Base-by-base conservation (phyloP, 2,888 invertebrate species). In the Scelioninae gen. 1 region DNA sequence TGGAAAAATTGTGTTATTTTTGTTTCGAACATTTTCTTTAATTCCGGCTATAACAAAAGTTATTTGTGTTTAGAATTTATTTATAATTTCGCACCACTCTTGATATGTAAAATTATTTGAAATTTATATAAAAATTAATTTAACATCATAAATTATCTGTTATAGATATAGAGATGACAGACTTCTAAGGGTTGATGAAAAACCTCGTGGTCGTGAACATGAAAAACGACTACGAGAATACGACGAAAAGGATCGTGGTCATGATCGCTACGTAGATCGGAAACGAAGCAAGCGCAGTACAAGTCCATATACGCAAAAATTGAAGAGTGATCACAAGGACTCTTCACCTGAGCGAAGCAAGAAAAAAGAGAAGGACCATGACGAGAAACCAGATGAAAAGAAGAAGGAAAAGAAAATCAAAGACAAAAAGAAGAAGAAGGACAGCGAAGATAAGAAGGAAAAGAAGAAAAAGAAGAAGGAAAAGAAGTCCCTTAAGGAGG, bases 341-440 rank as follows among this genome's bases (percentile, higher is more conserved):
- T 60, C 74, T 5, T 89, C 90, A 0, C 91, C 91, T 0, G 92
- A 92, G 29, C 88, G 91, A 6, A 71, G 92, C 84, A 94, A 94
- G 77, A 94, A 93, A 72, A 94, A 94, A 88, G 94, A 95, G 15
- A 94, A 94, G 86, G 94, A 94, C 71, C 93, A 93, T 85, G 91
- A 91, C 5, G 89, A 91, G 0, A 90, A 90, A 66, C 85, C 86
- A 0, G 91, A 90, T 56, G 94, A 93, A 86, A 94, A 93, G 79
- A 92, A 94, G 80, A 93, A 93, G 89, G 94, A 93, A 79, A 94
- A 94, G 88, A 92, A 88, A 72, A 89, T 87, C 51, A 91, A 90
- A 60, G 91, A 91, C 90, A 93, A 92, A 85, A 92, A 92, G 85
- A 94, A 94, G 86, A 93, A 93, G 38, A 93, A 93, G n/a, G 93